Conservation (phyloP, 2,113 vertebrate species). For the Stigmatopora nigra region DNA sequence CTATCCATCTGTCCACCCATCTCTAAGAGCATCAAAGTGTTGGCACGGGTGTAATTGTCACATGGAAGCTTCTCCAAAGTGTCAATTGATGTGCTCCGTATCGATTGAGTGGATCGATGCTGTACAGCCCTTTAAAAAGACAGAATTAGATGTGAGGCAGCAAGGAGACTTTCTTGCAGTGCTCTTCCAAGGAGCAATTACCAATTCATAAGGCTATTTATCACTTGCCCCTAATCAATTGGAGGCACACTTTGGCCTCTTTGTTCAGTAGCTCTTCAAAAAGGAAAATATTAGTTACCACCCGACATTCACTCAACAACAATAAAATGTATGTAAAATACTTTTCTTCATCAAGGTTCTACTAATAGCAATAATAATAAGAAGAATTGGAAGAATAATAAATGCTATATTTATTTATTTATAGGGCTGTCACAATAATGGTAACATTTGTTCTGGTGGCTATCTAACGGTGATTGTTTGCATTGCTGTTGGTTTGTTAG, state of each 20-base stretch:
- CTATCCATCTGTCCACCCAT: conserved; percentile 25
- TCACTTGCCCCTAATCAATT: conserved; percentile 24
- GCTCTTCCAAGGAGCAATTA: conserved; percentile 15
- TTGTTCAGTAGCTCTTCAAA: neutral
- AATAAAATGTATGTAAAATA: neutral
- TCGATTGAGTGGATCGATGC: conserved; percentile 30
- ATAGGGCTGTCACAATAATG: neutral
- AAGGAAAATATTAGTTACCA: neutral
- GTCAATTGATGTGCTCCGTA: conserved; percentile 22
- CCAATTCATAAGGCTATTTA: conserved; percentile 31
- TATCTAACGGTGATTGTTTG: neutral
- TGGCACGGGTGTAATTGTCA: neutral
- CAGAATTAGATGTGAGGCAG: conserved; percentile 23
- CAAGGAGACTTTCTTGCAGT: conserved; percentile 12
- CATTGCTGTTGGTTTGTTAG: neutral
- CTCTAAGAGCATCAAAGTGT: neutral
- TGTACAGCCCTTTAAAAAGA: conserved; percentile 33
- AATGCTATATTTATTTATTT: neutral
- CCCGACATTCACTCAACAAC: neutral
- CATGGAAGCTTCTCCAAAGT: neutral
- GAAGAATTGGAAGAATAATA: too few species aligned
- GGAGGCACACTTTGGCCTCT: neutral
- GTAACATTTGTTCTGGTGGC: neutral
- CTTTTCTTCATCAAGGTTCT: rapidly evolving
- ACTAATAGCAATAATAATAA: neutral